Conservation (phyloP, 1,140 invertebrate species). For the Drosophila littoralis region DNA sequence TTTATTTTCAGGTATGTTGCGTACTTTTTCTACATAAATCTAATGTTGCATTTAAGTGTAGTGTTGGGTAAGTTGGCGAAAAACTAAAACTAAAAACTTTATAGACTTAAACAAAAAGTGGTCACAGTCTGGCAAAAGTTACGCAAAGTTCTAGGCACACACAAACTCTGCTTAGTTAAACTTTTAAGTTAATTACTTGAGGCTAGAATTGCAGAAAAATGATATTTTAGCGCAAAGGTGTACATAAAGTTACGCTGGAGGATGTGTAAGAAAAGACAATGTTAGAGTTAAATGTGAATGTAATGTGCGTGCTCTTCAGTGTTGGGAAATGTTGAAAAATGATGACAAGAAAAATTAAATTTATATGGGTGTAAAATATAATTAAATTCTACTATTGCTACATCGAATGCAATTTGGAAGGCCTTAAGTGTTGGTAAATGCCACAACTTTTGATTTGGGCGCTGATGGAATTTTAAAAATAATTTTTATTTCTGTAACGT, state of each 20-base stretch:
- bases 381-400: too few relatives aligned
- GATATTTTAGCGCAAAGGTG: neutral
- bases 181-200: conserved; percentile 25
- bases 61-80: conserved; percentile 26
- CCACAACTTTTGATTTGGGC: too few relatives aligned
- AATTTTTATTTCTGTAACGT: too few relatives aligned
- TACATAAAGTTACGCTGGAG: neutral
- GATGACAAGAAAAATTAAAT: too few relatives aligned
- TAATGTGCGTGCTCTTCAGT: too few relatives aligned
- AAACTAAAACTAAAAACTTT: conserved; percentile 35
- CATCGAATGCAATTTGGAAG: too few relatives aligned
- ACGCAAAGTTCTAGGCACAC: conserved; percentile 12
- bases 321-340: too few relatives aligned
- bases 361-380: too few relatives aligned
- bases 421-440: too few relatives aligned
- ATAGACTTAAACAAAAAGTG: conserved; percentile 12
- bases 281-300: too few relatives aligned
- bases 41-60: conserved; percentile 16
- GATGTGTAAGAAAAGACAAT: neutral
- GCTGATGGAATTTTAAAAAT: too few relatives aligned
- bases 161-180: conserved; percentile 10
- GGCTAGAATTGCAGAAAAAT: neutral
- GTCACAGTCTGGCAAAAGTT: conserved; percentile 2
- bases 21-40: conserved; percentile 21
- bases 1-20: conserved; percentile 62